A percentile compares a stretch with the other conserved stretches of the same genome.
Evolutionary conservation across 1,140 invertebrate species (phyloP).

Genomic region (Microplitis demolitor): DNA sequence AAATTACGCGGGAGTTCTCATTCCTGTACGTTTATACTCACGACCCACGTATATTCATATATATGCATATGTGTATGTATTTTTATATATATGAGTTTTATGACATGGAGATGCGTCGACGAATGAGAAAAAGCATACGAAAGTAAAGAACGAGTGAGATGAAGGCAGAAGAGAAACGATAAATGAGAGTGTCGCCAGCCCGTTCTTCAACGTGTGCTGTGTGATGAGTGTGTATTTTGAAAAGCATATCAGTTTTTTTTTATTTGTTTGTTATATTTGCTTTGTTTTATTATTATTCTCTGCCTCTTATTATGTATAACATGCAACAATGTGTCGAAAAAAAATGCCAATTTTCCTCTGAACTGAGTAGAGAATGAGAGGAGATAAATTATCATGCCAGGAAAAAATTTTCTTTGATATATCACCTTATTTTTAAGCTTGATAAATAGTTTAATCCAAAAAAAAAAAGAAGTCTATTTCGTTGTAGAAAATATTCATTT

Average conservation of each 20-base stretch:
- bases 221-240: conserved; percentile 19
- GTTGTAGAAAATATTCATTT: too few species aligned
- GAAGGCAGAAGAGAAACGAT: conserved; percentile 16
- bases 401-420: too few species aligned
- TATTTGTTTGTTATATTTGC: background rate
- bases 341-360: too few species aligned
- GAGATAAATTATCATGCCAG: too few species aligned
- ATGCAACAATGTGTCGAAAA: background rate
- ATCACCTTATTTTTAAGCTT: too few species aligned
- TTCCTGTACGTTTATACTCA: background rate
- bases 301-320: background rate
- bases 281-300: background rate
- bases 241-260: conserved; percentile 7
- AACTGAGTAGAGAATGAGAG: too few species aligned
- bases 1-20: conserved; percentile 11
- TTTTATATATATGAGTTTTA: background rate
- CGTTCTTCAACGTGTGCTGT: conserved; percentile 7
- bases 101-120: conserved; percentile 2
- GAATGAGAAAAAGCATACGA: background rate
- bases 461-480: too few species aligned
- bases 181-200: conserved; percentile 30
- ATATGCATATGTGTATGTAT: too few species aligned
- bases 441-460: too few species aligned
- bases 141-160: background rate
- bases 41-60: background rate